phyloP scores from a whole-genome alignment of 2,113 vertebrate species.

The Rousettus leschenaultii region DNA sequence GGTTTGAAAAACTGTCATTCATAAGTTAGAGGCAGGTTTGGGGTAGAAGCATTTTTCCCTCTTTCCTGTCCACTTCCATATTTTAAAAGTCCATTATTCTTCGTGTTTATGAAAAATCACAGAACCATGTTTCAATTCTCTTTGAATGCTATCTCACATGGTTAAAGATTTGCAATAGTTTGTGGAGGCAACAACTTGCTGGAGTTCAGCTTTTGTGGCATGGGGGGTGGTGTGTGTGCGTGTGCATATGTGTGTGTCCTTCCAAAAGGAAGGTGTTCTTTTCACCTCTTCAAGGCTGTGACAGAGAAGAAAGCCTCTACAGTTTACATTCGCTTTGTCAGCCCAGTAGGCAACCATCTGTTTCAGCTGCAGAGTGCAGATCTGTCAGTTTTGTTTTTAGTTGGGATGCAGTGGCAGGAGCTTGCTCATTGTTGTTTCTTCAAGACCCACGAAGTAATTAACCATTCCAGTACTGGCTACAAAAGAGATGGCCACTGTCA shows the following conservation, averaged over 20 bases:
- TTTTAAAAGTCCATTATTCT: conserved; percentile 37
- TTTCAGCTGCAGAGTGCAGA: conserved; percentile 67
- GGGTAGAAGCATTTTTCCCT: conserved; percentile 13
- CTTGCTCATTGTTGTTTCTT: conserved; percentile 62
- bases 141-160: neutral
- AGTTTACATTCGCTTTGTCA: conserved; percentile 63
- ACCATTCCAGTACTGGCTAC: conserved; percentile 52
- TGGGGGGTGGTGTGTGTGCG: neutral
- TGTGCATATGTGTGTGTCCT: neutral
- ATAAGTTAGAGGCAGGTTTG: conserved; percentile 16
- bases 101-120: neutral
- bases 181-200: neutral
- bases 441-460: conserved; percentile 55
- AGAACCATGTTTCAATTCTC: conserved; percentile 9
- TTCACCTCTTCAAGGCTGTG: conserved; percentile 56
- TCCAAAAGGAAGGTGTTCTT: conserved; percentile 58
- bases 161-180: conserved; percentile 16
- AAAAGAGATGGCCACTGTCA: conserved; percentile 62
- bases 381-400: conserved; percentile 69
- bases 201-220: neutral
- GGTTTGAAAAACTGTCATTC: conserved; percentile 48
- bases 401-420: conserved; percentile 50
- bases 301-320: conserved; percentile 64
- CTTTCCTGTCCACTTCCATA: neutral
- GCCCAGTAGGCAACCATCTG: conserved; percentile 72